Evolutionary conservation across 2,888 invertebrate genomes (phyloP).

Genomic region (Beris chalybata): DNA sequence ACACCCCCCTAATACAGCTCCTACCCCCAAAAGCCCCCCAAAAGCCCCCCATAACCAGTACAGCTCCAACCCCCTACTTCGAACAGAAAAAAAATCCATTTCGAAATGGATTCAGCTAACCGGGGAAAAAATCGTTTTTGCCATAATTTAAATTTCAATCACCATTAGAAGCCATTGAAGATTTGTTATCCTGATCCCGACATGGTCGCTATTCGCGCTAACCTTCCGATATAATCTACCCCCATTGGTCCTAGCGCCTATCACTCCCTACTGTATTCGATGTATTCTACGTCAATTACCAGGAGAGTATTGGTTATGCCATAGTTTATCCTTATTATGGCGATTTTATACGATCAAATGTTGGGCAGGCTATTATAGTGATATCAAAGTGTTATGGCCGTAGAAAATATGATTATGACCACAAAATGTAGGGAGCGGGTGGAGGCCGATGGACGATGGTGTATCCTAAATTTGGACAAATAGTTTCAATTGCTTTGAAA

Average conservation of each 20-base stretch:
- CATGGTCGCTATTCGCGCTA: neutral
- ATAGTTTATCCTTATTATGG: constrained; percentile 16
- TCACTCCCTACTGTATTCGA: too few species aligned
- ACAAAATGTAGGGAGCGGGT: too few species aligned
- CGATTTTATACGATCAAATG: constrained; percentile 15
- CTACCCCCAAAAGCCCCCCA: neutral
- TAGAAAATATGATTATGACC: too few species aligned
- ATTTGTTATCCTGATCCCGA: constrained; percentile 1
- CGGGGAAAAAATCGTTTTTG: constrained; percentile 19
- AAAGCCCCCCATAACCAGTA: too few species aligned
- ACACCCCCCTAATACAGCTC: too few species aligned
- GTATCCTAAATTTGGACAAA: too few species aligned
- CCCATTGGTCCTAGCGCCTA: too few species aligned
- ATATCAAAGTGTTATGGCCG: constrained; percentile 7
- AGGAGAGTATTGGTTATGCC: neutral
- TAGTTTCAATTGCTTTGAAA: too few species aligned
- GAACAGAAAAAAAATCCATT: too few species aligned
- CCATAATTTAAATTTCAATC: constrained; percentile 32
- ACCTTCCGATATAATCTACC: neutral
- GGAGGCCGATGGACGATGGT: too few species aligned
- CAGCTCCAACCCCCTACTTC: too few species aligned
- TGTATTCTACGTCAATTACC: constrained; percentile 1
- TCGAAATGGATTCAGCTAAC: too few species aligned
- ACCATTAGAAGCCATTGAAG: constrained; percentile 24
- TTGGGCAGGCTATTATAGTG: neutral